Evolutionary conservation across 1,140 invertebrate species (phyloP).

Genomic region (Diachasmimorpha longicaudata): DNA sequence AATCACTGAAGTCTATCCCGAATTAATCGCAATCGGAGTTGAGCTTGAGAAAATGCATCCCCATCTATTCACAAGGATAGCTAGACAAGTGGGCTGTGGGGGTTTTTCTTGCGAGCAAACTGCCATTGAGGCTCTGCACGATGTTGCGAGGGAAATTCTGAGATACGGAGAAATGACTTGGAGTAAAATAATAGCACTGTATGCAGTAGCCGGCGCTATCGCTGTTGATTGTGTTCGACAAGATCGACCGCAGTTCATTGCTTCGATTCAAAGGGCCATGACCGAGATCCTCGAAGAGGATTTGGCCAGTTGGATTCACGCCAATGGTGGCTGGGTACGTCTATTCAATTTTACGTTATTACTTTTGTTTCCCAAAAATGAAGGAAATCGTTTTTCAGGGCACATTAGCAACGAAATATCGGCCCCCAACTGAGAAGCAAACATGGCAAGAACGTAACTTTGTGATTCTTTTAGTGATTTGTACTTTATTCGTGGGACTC

Average conservation of each 20-base stretch:
- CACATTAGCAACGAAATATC: conserved; percentile 39
- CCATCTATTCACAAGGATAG: conserved; percentile 67
- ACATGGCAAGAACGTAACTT: conserved; percentile 36
- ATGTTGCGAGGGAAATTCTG: conserved; percentile 68
- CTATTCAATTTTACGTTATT: background rate
- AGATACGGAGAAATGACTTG: conserved; percentile 67
- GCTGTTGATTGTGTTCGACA: conserved; percentile 74
- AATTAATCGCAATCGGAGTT: conserved; percentile 64
- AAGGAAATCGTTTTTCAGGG: conserved; percentile 31
- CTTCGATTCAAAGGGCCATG: conserved; percentile 68
- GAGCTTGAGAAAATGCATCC: conserved; percentile 74
- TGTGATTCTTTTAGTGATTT: conserved; percentile 29
- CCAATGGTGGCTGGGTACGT: conserved; percentile 76
- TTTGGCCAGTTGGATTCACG: conserved; percentile 72
- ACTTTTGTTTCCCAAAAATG: background rate
- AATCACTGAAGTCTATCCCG: conserved; percentile 68
- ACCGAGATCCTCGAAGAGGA: conserved; percentile 71
- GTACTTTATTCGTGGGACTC: conserved; percentile 28
- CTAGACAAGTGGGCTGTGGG: conserved; percentile 66
- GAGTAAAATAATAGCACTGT: conserved; percentile 73
- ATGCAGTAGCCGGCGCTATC: conserved; percentile 72
- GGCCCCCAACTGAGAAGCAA: conserved; percentile 30
- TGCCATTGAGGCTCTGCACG: conserved; percentile 63
- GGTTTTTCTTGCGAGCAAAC: conserved; percentile 65
- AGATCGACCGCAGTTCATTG: conserved; percentile 70